Evolutionary conservation across 2,113 vertebrate species (phyloP).

Genomic region (Rhipidura dahli): DNA sequence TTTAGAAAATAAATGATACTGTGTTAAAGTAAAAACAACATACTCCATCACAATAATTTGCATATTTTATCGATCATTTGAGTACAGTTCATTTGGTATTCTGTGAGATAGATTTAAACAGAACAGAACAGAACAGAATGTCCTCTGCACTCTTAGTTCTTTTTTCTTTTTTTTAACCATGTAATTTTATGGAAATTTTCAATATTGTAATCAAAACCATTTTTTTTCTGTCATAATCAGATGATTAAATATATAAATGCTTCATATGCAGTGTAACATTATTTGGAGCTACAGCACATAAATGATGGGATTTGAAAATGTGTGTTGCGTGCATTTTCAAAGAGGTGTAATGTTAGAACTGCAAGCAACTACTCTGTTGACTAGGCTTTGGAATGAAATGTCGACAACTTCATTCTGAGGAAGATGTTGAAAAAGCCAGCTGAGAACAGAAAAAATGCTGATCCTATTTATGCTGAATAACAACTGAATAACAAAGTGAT

Average conservation of each 20-base stretch:
- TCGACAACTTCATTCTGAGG: background rate
- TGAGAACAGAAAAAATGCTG: background rate
- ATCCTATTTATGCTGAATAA: background rate
- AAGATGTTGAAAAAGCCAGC: background rate
- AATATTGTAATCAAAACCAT: background rate
- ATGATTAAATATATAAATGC: background rate
- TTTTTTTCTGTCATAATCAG: background rate
- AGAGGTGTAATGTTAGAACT: background rate
- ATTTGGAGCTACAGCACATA: background rate
- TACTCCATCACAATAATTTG: slow-evolving; percentile 7
- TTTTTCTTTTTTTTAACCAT: background rate
- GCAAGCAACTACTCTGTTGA: background rate
- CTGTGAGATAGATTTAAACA: background rate
- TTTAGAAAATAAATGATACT: background rate
- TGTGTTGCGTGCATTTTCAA: background rate
- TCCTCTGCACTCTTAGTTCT: background rate
- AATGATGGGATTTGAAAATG: background rate
- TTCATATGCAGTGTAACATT: background rate
- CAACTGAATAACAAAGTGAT: background rate
- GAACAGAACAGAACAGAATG: background rate
- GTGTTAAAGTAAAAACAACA: background rate
- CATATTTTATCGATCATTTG: background rate
- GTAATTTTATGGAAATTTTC: background rate
- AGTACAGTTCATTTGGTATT: background rate
- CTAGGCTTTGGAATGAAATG: background rate